phyloP scores from a whole-genome alignment of 2,113 vertebrate species.

The Paedocypris sp. region DNA sequence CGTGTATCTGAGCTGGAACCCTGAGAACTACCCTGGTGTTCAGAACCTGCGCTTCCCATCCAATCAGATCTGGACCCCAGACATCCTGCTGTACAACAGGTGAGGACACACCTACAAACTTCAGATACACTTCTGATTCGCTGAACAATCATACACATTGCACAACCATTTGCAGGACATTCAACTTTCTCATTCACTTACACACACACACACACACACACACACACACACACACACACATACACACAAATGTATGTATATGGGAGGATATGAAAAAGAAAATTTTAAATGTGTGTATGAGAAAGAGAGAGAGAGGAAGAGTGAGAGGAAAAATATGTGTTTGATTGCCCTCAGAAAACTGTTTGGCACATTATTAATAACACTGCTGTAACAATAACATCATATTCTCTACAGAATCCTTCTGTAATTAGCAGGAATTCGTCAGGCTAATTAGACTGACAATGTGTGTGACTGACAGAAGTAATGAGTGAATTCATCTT shows the following conservation, averaged over 20 bases:
- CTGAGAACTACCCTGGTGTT: constrained; percentile 69
- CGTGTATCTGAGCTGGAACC: constrained; percentile 75
- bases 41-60: constrained; percentile 77
- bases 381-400: not conserved
- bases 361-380: not conserved
- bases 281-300: too few relatives aligned
- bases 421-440: constrained; percentile 4
- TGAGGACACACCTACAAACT: constrained; percentile 32
- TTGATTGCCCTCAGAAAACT: not conserved
- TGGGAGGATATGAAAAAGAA: not conserved
- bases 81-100: constrained; percentile 89
- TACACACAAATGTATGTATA: not conserved
- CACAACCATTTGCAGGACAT: too few relatives aligned
- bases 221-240: too few relatives aligned
- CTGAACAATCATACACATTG: too few relatives aligned
- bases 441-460: constrained; percentile 3
- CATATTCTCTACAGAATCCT: not conserved
- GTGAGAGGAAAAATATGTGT: not conserved
- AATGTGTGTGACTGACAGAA: constrained; percentile 8
- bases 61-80: constrained; percentile 76
- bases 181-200: too few relatives aligned
- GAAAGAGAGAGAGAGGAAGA: not conserved
- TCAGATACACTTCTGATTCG: too few relatives aligned
- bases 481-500: constrained; percentile 10
- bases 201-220: too few relatives aligned